phyloP scores from a whole-genome alignment of 2,888 invertebrate species.

The Drosophila hamatofila region DNA sequence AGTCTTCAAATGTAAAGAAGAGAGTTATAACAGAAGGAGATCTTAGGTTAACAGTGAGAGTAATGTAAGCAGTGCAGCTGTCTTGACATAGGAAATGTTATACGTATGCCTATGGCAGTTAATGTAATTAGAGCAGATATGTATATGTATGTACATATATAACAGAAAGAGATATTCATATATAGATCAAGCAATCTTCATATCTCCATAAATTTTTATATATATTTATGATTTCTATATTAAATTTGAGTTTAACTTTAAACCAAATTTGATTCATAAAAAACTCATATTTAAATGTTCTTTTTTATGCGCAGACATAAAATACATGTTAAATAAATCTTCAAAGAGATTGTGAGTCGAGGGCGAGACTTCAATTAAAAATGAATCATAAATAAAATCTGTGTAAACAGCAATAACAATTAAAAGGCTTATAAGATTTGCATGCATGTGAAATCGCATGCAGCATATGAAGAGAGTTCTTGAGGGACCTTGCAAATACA shows the following conservation, averaged over 20 bases:
- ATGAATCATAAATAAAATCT: conserved; percentile 23
- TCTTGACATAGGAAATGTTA: background rate
- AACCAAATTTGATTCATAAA: background rate
- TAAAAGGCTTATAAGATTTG: conserved; percentile 35
- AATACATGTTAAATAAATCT: too few relatives aligned
- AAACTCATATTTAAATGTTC: background rate
- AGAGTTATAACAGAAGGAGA: background rate
- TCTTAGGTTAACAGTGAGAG: background rate
- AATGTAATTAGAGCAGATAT: background rate
- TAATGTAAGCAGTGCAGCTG: background rate
- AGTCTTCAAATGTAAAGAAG: background rate
- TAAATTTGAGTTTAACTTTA: background rate
- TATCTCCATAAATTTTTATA: background rate
- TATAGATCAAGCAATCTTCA: too few relatives aligned
- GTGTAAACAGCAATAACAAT: conserved; percentile 38
- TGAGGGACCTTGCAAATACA: conserved; percentile 14
- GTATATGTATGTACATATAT: background rate
- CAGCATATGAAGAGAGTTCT: conserved; percentile 30
- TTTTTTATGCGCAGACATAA: background rate
- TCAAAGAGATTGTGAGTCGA: background rate
- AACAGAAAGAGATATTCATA: background rate
- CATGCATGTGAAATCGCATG: conserved; percentile 29
- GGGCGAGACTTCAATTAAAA: conserved; percentile 8
- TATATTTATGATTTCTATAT: background rate
- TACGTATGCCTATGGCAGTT: background rate